Evolutionary conservation across 1,140 invertebrate genomes (phyloP), one percentile per base, ranked within the genome.

Genomic region (Antheraea mylitta): DNA sequence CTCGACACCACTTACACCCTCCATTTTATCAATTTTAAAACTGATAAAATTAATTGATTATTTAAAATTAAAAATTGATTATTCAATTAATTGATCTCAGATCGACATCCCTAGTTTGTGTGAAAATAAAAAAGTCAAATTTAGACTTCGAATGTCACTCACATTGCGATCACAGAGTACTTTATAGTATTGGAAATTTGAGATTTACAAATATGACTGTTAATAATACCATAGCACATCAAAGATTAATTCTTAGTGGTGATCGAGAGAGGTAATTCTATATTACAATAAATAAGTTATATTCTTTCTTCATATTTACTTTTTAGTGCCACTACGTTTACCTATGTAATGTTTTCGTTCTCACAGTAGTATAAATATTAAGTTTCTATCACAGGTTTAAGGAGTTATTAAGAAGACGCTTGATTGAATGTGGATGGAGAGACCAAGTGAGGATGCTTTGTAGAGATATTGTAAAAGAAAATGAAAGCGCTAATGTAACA

Each of bases 371-470:
- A n/a, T n/a, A n/a, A n/a, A n/a, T n/a, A n/a, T n/a, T n/a, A 18
- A 8, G 18, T 63, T 37, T 60, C 36, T n/a, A 10, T 92, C 92
- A 22, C 77, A 97, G 97, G 75, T 94, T 98, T 64, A 97, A 97
- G 85, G 97, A 98, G 85, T 89, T 98, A 22, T 90, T 98, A 19
- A 93, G 96, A 72, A 94, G 95, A 58, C 92, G 97, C 64, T 91
- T 98, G 38, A 96, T 97, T 19, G 97, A 98, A 90, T 98, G 97
- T 91, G 97, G 97, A 0, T 98, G 97, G 97, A 94, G 95, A 76
- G 97, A 98, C 88, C 95, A 98, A 93, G 95, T 98, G 0, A 95
- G 96, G 83, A 93, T 96, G 70, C 93, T 97, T 9, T 98, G 97
- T 81, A 94, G 97, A 78, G 96, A 97, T 75, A 94, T 96, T 45